Conservation (phyloP, 2,113 vertebrate genomes). For the Megatriorchis doriae region DNA sequence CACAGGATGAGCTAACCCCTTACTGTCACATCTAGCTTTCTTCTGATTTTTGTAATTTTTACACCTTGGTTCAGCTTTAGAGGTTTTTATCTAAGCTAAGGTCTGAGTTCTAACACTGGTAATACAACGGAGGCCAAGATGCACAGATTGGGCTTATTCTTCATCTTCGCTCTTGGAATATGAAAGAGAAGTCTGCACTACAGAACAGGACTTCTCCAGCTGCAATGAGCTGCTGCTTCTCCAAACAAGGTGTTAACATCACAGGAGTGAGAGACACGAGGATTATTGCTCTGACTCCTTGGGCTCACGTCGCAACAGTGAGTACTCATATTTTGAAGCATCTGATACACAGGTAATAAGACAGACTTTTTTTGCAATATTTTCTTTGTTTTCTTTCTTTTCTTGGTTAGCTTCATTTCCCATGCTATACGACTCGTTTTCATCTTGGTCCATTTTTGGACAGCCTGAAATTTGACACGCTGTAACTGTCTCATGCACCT, state of each 20-base stretch:
- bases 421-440: not conserved
- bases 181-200: not conserved
- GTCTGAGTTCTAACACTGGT: constrained; percentile 29
- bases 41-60: not conserved
- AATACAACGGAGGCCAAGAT: constrained; percentile 57
- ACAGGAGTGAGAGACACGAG: constrained; percentile 52
- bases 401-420: constrained; percentile 34
- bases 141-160: constrained; percentile 65
- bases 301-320: constrained; percentile 50
- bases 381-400: constrained; percentile 62
- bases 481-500: not conserved
- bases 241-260: constrained; percentile 70
- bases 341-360: constrained; percentile 57
- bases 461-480: not conserved
- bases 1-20: not conserved
- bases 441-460: not conserved
- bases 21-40: not conserved
- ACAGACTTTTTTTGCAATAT: constrained; percentile 41
- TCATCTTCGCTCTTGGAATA: constrained; percentile 55
- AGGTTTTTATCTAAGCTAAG: not conserved
- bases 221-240: constrained; percentile 14
- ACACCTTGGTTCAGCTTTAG: not conserved
- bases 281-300: constrained; percentile 19
- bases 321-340: constrained; percentile 65
- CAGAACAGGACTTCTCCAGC: constrained; percentile 15